phyloP scores from a whole-genome alignment of 2,888 invertebrate species.

The Hemithea aestivaria region DNA sequence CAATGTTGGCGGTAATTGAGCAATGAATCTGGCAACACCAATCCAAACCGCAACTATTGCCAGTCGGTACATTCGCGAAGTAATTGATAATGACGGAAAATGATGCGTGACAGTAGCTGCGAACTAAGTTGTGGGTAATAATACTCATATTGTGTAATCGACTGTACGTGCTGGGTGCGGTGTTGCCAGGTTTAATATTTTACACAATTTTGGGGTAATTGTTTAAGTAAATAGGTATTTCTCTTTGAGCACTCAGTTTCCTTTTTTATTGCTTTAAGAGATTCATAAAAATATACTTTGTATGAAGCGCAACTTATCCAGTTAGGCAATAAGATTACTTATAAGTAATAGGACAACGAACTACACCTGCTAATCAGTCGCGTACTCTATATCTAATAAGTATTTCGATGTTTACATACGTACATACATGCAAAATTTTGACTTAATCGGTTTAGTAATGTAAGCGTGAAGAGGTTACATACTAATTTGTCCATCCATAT shows the following conservation, averaged over 20 bases:
- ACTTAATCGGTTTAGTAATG: no score
- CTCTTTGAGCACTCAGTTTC: no score
- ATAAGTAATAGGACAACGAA: no score
- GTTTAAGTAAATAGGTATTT: not conserved
- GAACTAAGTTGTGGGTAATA: conserved; percentile 54
- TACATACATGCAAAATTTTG: no score
- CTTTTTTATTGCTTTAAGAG: not conserved
- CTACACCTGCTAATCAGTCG: no score
- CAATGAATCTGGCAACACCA: conserved; percentile 44
- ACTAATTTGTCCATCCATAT: no score
- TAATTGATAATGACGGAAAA: conserved; percentile 75
- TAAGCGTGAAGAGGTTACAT: no score
- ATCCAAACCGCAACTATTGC: conserved; percentile 43
- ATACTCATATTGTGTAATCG: conserved; percentile 51
- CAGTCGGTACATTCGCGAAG: conserved; percentile 47
- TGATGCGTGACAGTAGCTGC: conserved; percentile 74
- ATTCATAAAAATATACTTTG: no score
- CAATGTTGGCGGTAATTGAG: conserved; percentile 20
- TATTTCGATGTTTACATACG: no score
- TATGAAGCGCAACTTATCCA: no score
- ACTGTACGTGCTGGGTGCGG: conserved; percentile 37
- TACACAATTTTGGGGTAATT: conserved; percentile 15
- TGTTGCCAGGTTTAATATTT: conserved; percentile 33
- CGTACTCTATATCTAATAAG: no score
- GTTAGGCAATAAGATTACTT: no score